Conservation (phyloP, 92 coral and sea anemone genomes). For the Meandrina meandrites region DNA sequence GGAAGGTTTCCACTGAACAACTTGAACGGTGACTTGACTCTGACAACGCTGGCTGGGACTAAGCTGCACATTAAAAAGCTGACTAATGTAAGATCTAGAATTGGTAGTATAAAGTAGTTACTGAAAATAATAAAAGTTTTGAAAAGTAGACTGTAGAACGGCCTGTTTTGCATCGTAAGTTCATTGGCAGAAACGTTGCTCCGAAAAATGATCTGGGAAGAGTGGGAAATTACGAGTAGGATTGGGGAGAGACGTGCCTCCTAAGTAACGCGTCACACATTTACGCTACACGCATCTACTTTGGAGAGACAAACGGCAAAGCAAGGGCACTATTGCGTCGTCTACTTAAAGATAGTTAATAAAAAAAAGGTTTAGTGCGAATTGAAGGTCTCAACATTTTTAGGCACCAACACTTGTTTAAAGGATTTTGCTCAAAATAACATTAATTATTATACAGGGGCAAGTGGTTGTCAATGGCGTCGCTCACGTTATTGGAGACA, state of each 20-base stretch:
- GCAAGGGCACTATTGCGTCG: too few relatives aligned
- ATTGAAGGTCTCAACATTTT: too few relatives aligned
- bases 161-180: too few relatives aligned
- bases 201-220: too few relatives aligned
- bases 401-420: background rate
- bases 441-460: constrained; percentile 39
- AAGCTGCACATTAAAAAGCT: constrained; percentile 61
- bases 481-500: constrained; percentile 69
- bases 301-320: too few relatives aligned
- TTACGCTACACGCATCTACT: too few relatives aligned
- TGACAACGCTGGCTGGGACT: constrained; percentile 62
- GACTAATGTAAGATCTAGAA: constrained; percentile 64
- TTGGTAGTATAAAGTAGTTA: background rate
- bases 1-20: constrained; percentile 50
- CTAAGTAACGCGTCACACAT: too few relatives aligned
- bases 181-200: too few relatives aligned
- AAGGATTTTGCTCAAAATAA: background rate
- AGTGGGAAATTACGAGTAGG: too few relatives aligned
- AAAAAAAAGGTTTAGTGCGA: too few relatives aligned
- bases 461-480: constrained; percentile 71
- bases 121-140: background rate
- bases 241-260: too few relatives aligned
- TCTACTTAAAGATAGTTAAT: too few relatives aligned
- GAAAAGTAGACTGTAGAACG: background rate
- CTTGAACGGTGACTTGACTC: constrained; percentile 36